phyloP scores from a whole-genome alignment of 2,888 invertebrate species.

The Agrilus mali region DNA sequence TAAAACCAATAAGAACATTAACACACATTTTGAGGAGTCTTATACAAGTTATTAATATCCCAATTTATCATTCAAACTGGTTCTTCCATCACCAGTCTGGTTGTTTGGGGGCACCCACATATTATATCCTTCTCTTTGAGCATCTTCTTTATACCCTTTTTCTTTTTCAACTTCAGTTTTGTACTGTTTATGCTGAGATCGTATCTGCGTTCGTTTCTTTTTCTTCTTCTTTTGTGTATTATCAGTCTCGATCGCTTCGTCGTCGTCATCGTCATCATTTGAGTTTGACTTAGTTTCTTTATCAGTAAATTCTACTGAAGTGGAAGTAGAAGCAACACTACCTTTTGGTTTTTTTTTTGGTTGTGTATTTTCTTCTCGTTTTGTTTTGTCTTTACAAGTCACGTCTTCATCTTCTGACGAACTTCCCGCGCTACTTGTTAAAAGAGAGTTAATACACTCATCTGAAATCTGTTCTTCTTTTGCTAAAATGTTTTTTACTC shows the following conservation, averaged over 20 bases:
- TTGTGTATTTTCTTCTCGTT: no score
- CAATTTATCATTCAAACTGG: constrained; percentile 61
- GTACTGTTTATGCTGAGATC: constrained; percentile 25
- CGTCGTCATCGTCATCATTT: constrained; percentile 9
- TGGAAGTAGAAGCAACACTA: no score
- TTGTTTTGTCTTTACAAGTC: background rate
- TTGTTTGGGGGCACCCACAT: constrained; percentile 66
- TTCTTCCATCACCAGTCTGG: constrained; percentile 68
- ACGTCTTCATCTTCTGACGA: background rate
- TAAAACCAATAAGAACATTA: no score
- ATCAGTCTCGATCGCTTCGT: constrained; percentile 7
- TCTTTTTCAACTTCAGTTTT: constrained; percentile 21
- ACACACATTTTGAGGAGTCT: no score
- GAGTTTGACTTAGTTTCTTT: constrained; percentile 9
- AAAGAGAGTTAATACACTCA: background rate
- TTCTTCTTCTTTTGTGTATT: constrained; percentile 12
- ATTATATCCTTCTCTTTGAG: constrained; percentile 49
- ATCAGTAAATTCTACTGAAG: background rate
- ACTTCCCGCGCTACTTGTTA: background rate
- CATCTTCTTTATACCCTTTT: constrained; percentile 34
- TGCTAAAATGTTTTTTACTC: constrained; percentile 6
- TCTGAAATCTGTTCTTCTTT: background rate
- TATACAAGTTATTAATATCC: constrained; percentile 46
- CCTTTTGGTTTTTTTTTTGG: no score
- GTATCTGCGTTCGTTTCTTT: constrained; percentile 25